Conservation (phyloP, 2,888 invertebrate genomes). For the Meiosimyza platycephala region DNA sequence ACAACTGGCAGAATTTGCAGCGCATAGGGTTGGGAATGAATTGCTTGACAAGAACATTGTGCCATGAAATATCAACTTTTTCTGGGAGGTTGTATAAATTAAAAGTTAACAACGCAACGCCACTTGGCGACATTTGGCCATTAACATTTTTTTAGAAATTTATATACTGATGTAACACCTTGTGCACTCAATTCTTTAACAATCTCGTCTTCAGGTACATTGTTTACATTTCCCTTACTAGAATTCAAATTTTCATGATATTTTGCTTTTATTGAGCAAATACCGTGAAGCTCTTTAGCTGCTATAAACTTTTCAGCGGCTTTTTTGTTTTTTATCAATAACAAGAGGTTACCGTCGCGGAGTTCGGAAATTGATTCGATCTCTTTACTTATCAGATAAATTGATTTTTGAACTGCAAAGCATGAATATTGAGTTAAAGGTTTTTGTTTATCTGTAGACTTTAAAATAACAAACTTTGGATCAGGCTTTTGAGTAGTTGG, state of each 20-base stretch:
- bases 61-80: slow-evolving; percentile 23
- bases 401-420: slow-evolving; percentile 29
- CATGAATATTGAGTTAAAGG: slow-evolving; percentile 21
- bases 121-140: background rate
- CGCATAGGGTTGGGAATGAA: slow-evolving; percentile 29
- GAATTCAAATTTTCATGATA: slow-evolving; percentile 27
- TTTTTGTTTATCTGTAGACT: background rate
- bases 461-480: slow-evolving; percentile 16
- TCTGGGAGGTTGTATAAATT: slow-evolving; percentile 18
- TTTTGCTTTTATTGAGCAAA: slow-evolving; percentile 26
- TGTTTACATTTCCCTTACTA: slow-evolving; percentile 24
- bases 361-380: slow-evolving; percentile 19
- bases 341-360: slow-evolving; percentile 25
- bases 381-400: slow-evolving; percentile 20
- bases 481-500: background rate
- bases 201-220: too few species aligned
- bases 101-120: background rate
- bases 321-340: slow-evolving; percentile 27
- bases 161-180: too few species aligned
- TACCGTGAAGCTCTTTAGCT: slow-evolving; percentile 30
- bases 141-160: slow-evolving; percentile 22
- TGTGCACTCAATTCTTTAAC: too few species aligned
- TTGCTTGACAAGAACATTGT: slow-evolving; percentile 10
- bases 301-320: slow-evolving; percentile 25
- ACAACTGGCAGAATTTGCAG: slow-evolving; percentile 18